A percentile compares a stretch with the other conserved stretches of the same genome.
Evolutionary conservation across 2,888 invertebrate species (phyloP).

Genomic region (Thysanoteuthis rhombus): DNA sequence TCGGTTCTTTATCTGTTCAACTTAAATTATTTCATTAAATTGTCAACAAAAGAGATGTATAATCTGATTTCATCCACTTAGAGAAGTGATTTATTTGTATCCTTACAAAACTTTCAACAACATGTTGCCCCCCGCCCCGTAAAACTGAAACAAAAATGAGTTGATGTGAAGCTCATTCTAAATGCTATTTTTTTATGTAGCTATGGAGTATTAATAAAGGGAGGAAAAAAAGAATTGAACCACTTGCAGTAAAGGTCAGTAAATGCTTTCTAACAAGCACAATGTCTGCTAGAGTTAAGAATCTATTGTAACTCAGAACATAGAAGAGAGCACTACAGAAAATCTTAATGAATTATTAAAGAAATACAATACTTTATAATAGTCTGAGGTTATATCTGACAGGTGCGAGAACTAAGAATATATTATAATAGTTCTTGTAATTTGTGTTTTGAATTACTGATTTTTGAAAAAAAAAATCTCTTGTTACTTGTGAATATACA

Average conservation of each 20-base stretch:
- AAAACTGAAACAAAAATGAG: background rate
- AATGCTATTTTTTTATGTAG: background rate
- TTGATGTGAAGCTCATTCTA: background rate
- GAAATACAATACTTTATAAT: background rate
- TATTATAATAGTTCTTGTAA: background rate
- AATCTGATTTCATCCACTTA: background rate
- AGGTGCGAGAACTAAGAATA: background rate
- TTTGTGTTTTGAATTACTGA: background rate
- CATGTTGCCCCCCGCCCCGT: background rate
- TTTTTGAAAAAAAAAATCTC: background rate
- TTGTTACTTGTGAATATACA: constrained; percentile 12
- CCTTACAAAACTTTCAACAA: background rate
- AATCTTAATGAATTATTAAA: background rate
- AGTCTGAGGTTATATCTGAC: background rate
- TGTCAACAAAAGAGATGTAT: background rate
- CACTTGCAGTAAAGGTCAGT: background rate
- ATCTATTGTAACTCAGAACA: background rate
- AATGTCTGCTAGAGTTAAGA: background rate
- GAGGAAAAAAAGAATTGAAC: background rate
- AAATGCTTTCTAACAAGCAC: background rate
- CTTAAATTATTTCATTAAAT: background rate
- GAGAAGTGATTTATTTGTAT: background rate
- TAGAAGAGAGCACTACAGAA: background rate
- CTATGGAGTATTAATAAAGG: background rate
- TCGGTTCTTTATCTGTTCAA: background rate